Percentiles rank a stretch among this genome's conserved stretches.
These are phyloP conservation scores for Orchestia grillus DNA, from an alignment of 1,140 invertebrate genomes.

Conservation along the genomic window DNA sequence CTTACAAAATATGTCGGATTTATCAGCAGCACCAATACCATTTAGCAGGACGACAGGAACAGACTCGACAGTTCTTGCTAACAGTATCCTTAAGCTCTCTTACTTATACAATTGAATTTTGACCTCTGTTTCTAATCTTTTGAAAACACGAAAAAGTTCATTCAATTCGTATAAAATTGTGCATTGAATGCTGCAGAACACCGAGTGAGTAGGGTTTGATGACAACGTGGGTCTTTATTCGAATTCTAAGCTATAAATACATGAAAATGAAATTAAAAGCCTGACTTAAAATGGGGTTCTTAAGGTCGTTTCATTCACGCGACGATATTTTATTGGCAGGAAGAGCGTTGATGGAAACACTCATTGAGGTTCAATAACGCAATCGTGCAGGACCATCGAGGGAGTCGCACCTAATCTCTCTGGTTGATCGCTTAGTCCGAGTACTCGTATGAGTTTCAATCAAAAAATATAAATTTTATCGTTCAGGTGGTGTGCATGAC, in stretches of 20 bases:
- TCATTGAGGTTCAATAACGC: no score
- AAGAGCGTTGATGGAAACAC: no score
- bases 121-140: not conserved
- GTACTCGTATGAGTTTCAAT: not conserved
- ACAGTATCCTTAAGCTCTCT: not conserved
- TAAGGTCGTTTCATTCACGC: no score
- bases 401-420: not conserved
- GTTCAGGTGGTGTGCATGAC: not conserved
- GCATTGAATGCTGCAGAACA: not conserved
- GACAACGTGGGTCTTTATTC: not conserved
- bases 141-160: not conserved
- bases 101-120: no score
- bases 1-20: not conserved
- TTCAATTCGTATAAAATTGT: not conserved
- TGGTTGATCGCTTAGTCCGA: not conserved
- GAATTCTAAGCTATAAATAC: not conserved
- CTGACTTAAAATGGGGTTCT: no score
- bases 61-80: not conserved
- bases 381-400: not conserved
- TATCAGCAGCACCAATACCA: not conserved
- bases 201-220: not conserved
- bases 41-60: not conserved
- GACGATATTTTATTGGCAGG: no score
- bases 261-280: not conserved
- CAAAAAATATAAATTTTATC: not conserved